These are phyloP conservation scores for Isotomurus palustris DNA, from an alignment of 2,888 invertebrate species.

Conservation along the genomic window DNA sequence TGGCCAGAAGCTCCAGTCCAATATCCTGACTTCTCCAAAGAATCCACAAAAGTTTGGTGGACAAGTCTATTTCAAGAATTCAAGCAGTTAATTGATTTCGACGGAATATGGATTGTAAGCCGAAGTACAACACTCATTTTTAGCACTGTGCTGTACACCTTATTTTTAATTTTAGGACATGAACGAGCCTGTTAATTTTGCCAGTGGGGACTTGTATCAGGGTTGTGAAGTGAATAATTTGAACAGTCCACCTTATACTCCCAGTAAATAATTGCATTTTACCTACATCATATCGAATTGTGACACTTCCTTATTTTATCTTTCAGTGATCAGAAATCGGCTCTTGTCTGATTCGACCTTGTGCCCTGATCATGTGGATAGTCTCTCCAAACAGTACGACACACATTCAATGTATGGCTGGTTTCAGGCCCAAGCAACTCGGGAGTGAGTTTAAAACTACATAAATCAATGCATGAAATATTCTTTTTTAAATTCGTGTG, in stretches of 20 bases:
- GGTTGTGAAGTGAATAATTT: constrained; percentile 58
- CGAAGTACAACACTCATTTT: too few relatives aligned
- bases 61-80: constrained; percentile 21
- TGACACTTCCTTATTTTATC: too few relatives aligned
- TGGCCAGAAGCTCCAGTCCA: constrained; percentile 22
- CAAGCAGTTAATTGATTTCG: constrained; percentile 47
- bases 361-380: constrained; percentile 18
- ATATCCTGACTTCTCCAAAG: constrained; percentile 24
- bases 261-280: constrained; percentile 53
- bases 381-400: constrained; percentile 45
- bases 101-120: constrained; percentile 32
- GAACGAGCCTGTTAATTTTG: constrained; percentile 83
- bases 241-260: constrained; percentile 66
- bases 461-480: neutral
- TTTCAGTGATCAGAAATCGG: neutral
- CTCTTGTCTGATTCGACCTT: constrained; percentile 8
- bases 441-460: constrained; percentile 42
- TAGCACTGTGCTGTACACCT: too few relatives aligned
- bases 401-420: constrained; percentile 48
- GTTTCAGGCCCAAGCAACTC: constrained; percentile 43
- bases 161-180: constrained; percentile 57
- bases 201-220: constrained; percentile 56
- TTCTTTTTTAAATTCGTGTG: neutral
- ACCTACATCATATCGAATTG: too few relatives aligned
- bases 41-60: constrained; percentile 24